These are phyloP conservation scores for Sarcophaga variegata DNA, from an alignment of 2,888 invertebrate species.

Conservation along the genomic window DNA sequence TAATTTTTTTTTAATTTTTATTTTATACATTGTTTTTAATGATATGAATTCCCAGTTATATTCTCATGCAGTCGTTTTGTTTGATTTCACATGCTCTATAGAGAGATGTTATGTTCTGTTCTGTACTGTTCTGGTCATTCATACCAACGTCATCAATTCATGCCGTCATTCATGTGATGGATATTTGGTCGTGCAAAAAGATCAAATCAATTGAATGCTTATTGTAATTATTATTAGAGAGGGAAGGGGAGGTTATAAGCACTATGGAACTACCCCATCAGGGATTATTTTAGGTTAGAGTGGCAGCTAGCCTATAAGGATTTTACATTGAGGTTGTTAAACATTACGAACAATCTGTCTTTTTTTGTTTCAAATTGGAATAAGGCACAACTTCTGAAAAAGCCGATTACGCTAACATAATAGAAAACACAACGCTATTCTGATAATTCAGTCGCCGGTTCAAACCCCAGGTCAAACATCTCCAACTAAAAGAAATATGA, in stretches of 20 bases:
- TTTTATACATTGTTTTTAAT: conserved; percentile 35
- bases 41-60: conserved; percentile 48
- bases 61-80: conserved; percentile 37
- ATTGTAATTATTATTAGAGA: neutral
- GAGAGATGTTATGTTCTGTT: neutral
- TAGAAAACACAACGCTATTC: no score
- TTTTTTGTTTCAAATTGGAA: no score
- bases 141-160: conserved; percentile 52
- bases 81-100: conserved; percentile 23
- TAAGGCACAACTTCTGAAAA: no score
- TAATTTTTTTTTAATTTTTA: conserved; percentile 28
- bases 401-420: no score
- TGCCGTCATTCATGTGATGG: conserved; percentile 26
- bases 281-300: no score
- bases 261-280: no score
- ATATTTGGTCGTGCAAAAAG: neutral
- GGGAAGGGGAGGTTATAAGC: no score
- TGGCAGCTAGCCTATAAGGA: neutral
- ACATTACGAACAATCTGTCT: no score
- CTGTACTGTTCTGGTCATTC: neutral
- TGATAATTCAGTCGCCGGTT: no score
- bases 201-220: neutral
- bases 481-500: no score
- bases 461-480: no score
- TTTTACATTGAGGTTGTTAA: no score